These are phyloP conservation scores for Drosophila pseudotakahashii DNA, from an alignment of 2,888 invertebrate species.

Conservation along the genomic window DNA sequence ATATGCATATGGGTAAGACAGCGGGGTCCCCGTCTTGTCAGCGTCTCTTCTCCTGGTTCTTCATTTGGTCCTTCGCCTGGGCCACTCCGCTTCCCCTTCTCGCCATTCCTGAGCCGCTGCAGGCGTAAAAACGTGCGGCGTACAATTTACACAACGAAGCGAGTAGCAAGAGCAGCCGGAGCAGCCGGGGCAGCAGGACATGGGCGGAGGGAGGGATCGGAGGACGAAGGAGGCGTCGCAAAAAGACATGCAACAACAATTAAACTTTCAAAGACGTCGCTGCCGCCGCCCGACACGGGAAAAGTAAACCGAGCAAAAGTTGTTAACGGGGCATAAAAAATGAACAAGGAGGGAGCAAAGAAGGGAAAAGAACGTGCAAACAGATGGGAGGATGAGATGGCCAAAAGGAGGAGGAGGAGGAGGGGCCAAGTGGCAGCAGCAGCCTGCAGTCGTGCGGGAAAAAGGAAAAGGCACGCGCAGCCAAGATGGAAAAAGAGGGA, in stretches of 20 bases:
- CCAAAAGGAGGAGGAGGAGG: constrained; percentile 8
- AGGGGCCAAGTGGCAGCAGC: constrained; percentile 20
- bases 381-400: constrained; percentile 41
- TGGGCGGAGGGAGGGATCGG: constrained; percentile 1
- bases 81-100: constrained; percentile 31
- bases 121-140: constrained; percentile 78
- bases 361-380: constrained; percentile 32
- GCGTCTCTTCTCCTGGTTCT: constrained; percentile 15
- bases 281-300: constrained; percentile 71
- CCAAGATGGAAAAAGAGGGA: constrained; percentile 9
- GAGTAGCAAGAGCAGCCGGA: constrained; percentile 28
- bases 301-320: constrained; percentile 80
- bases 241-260: constrained; percentile 79
- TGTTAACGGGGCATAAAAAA: constrained; percentile 78
- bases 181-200: constrained; percentile 46
- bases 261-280: constrained; percentile 74
- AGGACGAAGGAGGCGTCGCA: constrained; percentile 48
- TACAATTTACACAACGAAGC: constrained; percentile 69
- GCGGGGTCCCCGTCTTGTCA: constrained; percentile 36
- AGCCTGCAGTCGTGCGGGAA: constrained; percentile 77
- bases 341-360: constrained; percentile 46
- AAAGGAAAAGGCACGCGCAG: constrained; percentile 48
- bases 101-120: constrained; percentile 50
- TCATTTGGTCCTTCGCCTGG: constrained; percentile 13
- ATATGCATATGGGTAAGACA: constrained; percentile 63